These are phyloP conservation scores for Anoplophora glabripennis DNA, from an alignment of 1,140 invertebrate species.

Conservation along the genomic window DNA sequence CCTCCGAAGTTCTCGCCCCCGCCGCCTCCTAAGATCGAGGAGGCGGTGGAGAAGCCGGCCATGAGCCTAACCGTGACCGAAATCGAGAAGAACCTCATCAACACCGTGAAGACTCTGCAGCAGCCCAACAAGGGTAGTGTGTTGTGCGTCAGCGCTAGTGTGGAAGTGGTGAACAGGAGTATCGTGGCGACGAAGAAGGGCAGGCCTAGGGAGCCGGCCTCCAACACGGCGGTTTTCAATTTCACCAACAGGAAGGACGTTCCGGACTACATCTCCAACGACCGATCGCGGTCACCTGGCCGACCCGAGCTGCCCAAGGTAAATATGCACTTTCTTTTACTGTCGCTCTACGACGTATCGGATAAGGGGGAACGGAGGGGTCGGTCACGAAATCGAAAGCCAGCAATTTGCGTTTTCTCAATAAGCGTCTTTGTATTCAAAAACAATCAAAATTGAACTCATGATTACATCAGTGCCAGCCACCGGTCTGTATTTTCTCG, in stretches of 20 bases:
- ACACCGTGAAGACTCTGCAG: slow-evolving; percentile 62
- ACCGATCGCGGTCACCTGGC: slow-evolving; percentile 69
- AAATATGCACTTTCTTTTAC: slow-evolving; percentile 32
- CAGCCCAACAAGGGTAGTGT: slow-evolving; percentile 53
- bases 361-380: background rate
- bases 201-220: slow-evolving; percentile 45
- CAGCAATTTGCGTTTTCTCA: no score
- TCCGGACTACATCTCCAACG: slow-evolving; percentile 87
- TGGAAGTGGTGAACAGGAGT: slow-evolving; percentile 40
- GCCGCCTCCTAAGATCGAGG: slow-evolving; percentile 1
- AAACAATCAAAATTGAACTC: no score
- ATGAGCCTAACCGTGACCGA: slow-evolving; percentile 52
- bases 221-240: slow-evolving; percentile 79
- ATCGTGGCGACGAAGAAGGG: slow-evolving; percentile 32
- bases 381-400: background rate
- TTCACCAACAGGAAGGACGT: slow-evolving; percentile 80
- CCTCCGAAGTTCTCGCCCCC: slow-evolving; percentile 6
- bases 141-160: slow-evolving; percentile 49
- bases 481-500: no score
- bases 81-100: slow-evolving; percentile 70
- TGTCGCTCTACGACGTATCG: background rate
- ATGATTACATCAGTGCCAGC: no score
- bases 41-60: slow-evolving; percentile 13
- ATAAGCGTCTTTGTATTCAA: no score
- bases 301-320: slow-evolving; percentile 70